Evolutionary conservation across 1,140 invertebrate genomes (phyloP).

Genomic region (Asobara japonica): DNA sequence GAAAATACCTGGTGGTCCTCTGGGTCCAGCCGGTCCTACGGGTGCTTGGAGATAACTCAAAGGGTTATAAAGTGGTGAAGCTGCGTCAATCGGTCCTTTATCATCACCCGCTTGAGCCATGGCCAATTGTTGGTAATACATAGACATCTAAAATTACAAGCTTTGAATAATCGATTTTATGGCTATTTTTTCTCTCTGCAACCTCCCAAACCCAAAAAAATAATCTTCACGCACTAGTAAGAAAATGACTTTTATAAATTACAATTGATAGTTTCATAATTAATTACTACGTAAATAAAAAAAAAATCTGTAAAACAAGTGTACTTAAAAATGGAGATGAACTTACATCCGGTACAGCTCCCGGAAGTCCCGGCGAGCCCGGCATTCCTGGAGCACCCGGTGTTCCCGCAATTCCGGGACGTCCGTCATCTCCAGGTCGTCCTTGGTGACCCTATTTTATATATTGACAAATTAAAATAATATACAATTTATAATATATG

Average conservation of each 20-base stretch:
- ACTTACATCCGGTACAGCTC: constrained; percentile 73
- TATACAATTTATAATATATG: neutral
- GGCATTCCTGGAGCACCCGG: constrained; percentile 73
- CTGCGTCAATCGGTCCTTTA: constrained; percentile 74
- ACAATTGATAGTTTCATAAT: too few relatives aligned
- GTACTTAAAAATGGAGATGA: too few relatives aligned
- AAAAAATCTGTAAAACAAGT: too few relatives aligned
- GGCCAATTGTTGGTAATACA: constrained; percentile 74
- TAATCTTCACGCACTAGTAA: too few relatives aligned
- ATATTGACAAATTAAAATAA: neutral
- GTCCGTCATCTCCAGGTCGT: constrained; percentile 68
- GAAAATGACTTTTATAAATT: too few relatives aligned
- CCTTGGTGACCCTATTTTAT: constrained; percentile 67
- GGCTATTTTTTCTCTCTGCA: too few relatives aligned
- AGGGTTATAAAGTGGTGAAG: constrained; percentile 58
- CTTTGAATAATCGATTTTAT: too few relatives aligned
- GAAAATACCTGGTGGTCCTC: constrained; percentile 74
- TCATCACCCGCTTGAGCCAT: constrained; percentile 74
- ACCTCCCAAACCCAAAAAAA: too few relatives aligned
- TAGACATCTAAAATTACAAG: constrained; percentile 60
- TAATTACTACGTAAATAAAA: too few relatives aligned
- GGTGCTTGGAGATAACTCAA: constrained; percentile 82
- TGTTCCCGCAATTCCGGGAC: constrained; percentile 72
- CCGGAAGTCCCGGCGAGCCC: constrained; percentile 72
- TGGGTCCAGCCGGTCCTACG: constrained; percentile 77